Base-by-base conservation (phyloP, 2,888 invertebrate species). In the Plusia festucae region DNA sequence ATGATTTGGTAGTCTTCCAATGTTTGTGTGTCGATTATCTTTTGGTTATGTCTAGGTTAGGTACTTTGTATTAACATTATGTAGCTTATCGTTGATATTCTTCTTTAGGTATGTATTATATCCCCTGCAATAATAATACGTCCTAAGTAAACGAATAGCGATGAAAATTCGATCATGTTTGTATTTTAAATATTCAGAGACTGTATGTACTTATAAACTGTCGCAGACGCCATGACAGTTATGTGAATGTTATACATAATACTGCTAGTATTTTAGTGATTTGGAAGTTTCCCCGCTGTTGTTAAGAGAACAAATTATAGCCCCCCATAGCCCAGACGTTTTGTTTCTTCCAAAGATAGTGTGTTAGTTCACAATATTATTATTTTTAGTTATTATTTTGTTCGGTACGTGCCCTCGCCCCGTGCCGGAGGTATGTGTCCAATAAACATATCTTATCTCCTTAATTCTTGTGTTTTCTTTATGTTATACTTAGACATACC, bases 381-480 rank as follows among this genome's bases (percentile, higher is more conserved):
- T 85, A 86, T 83, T 83, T 90, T 87, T 87, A 78, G 75, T 78
- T 82, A 70, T 68, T 89, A 90, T 90, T 85, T 88, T 85, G 82
- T 84, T 85, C 82, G 88, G 86, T 88, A 82, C 69, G 87, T 76
- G 80, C 86, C 77, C 74, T 69, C 82, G 84, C 81, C 68, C 84
- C 86, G 85, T 74, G 92, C 84, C 86, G 78, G 86, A 87, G 88
- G 89, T 91, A 91, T 91, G 90, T 93, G 92, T 94, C 90, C 93
- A 94, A 93, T 94, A 94, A 94, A 94, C 94, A 94, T 94, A 94
- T 94, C 94, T 91, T 93, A 93, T 93, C 93, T 91, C 91, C 87
- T 85, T 85, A 86, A 73, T n/a, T 57, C 66, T 82, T 84, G 84
- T 84, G 81, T 88, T 88, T 86, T 84, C 49, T 72, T 76, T 69